phyloP scores from a whole-genome alignment of 2,888 invertebrate species.

The Halictus quadricinctus region DNA sequence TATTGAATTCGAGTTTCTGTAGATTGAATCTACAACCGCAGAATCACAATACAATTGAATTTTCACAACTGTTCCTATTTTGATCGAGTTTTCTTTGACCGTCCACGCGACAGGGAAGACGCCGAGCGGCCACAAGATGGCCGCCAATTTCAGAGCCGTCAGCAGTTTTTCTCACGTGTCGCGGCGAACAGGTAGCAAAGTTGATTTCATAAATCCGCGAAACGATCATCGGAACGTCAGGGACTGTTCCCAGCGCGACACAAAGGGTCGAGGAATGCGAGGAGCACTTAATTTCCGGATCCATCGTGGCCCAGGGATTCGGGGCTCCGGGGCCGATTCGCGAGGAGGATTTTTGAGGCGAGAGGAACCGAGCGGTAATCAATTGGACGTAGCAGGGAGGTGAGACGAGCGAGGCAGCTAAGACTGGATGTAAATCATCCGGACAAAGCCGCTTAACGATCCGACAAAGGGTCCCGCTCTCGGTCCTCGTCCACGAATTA shows the following conservation, averaged over 20 bases:
- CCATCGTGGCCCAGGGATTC: not conserved
- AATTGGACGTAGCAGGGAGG: slow-evolving; percentile 74
- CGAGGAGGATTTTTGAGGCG: slow-evolving; percentile 62
- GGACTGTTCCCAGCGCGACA: not conserved
- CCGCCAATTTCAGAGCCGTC: not conserved
- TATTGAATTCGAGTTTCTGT: too few relatives aligned
- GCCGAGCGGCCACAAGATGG: not conserved
- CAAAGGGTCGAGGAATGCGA: slow-evolving; percentile 1
- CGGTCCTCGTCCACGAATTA: slow-evolving; percentile 77
- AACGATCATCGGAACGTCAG: not conserved
- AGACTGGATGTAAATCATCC: slow-evolving; percentile 80
- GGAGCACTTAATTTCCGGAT: slow-evolving; percentile 54
- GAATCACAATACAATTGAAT: too few relatives aligned
- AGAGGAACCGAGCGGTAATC: slow-evolving; percentile 74
- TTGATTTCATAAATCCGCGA: not conserved
- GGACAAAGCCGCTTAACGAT: slow-evolving; percentile 82
- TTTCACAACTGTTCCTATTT: too few relatives aligned
- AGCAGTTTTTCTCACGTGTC: not conserved
- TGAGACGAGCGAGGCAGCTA: slow-evolving; percentile 69
- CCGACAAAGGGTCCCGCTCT: slow-evolving; percentile 79
- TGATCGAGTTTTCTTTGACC: too few relatives aligned
- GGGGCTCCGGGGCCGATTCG: slow-evolving; percentile 38
- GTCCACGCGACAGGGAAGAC: not conserved
- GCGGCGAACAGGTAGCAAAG: not conserved
- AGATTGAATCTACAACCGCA: too few relatives aligned